phyloP scores from a whole-genome alignment of 2,113 vertebrate genomes.

The Pygoscelis antarcticus region DNA sequence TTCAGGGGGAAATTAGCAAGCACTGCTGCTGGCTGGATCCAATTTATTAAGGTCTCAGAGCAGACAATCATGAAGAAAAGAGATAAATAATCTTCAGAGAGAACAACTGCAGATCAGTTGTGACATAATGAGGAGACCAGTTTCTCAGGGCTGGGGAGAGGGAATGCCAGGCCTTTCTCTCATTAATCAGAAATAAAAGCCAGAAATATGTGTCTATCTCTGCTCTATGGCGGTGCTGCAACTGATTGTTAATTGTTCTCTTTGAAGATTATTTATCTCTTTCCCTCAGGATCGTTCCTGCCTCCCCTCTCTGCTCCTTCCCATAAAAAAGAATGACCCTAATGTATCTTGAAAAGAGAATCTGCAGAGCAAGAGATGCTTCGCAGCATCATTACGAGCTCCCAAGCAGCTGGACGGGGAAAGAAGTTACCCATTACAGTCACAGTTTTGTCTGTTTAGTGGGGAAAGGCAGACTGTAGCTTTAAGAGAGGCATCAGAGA shows the following conservation, averaged over 20 bases:
- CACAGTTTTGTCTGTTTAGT: not conserved
- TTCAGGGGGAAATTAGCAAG: constrained; percentile 28
- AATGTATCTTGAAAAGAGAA: constrained; percentile 33
- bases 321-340: constrained; percentile 48
- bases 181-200: constrained; percentile 58
- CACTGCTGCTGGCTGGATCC: not conserved
- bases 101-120: constrained; percentile 46
- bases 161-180: not conserved
- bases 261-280: constrained; percentile 59
- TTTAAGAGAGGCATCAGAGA: not conserved
- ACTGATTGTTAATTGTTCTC: constrained; percentile 62
- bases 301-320: not conserved
- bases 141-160: constrained; percentile 18
- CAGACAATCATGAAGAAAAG: constrained; percentile 40
- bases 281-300: not conserved
- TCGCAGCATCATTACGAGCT: not conserved
- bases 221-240: not conserved
- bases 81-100: constrained; percentile 57
- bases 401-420: not conserved
- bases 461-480: not conserved
- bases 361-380: not conserved
- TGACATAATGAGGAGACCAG: constrained; percentile 48
- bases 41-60: constrained; percentile 51
- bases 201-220: constrained; percentile 44
- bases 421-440: not conserved